phyloP scores from a whole-genome alignment of 2,888 invertebrate species.

The Esperia sulphurella region DNA sequence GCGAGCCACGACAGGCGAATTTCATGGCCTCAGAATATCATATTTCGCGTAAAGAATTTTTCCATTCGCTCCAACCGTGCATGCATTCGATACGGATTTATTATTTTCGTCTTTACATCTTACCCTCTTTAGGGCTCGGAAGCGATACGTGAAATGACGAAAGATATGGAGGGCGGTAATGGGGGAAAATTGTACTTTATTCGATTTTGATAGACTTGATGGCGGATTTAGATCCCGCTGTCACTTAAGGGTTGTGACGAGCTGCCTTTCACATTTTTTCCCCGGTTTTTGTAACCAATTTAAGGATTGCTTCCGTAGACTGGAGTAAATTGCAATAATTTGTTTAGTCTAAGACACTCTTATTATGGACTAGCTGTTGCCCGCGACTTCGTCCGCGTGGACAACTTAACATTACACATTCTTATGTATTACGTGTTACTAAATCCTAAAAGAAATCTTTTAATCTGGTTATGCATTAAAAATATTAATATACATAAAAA shows the following conservation, averaged over 20 bases:
- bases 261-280: conserved; percentile 12
- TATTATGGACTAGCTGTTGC: no score
- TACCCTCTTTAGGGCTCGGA: conserved; percentile 71
- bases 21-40: conserved; percentile 49
- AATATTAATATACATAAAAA: no score
- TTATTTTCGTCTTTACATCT: conserved; percentile 70
- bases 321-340: conserved; percentile 30
- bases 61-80: conserved; percentile 59
- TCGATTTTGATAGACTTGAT: conserved; percentile 77
- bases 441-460: no score
- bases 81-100: conserved; percentile 73
- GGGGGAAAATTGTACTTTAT: conserved; percentile 76
- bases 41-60: conserved; percentile 44
- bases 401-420: no score
- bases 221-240: conserved; percentile 64
- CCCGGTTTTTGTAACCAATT: conserved; percentile 9
- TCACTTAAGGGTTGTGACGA: conserved; percentile 48
- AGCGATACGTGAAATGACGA: conserved; percentile 77
- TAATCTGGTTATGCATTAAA: no score
- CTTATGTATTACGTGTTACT: no score
- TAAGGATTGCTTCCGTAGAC: not conserved
- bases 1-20: conserved; percentile 43
- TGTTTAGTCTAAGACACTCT: conserved; percentile 29
- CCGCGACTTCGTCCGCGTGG: no score
- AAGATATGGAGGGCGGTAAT: conserved; percentile 76